phyloP scores from a whole-genome alignment of 2,797 vertebrate genomes.

The Lepidocolaptes lacrymiger region DNA sequence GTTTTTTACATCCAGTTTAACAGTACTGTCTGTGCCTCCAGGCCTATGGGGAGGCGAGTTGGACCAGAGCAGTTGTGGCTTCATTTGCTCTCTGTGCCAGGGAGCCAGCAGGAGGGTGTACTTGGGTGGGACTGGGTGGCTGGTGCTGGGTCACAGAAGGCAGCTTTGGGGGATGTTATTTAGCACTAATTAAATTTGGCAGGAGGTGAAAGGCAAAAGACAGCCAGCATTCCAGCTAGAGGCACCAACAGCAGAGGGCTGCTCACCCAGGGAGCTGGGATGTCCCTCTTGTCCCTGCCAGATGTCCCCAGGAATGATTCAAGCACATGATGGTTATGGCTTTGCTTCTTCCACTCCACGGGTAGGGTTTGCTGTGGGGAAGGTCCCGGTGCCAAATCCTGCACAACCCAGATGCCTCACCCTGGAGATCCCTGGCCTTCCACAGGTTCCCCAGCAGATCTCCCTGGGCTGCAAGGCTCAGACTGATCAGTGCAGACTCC shows the following conservation, averaged over 20 bases:
- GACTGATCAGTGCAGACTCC: not conserved
- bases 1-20: not conserved
- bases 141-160: not conserved
- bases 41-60: not conserved
- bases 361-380: not conserved
- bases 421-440: not conserved
- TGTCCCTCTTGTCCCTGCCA: not conserved
- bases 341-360: accelerated
- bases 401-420: accelerated
- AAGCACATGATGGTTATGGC: not conserved
- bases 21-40: not conserved
- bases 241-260: not conserved
- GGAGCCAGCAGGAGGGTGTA: not conserved
- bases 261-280: accelerated
- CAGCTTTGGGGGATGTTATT: not conserved
- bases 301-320: not conserved
- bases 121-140: not conserved
- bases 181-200: not conserved
- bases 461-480: not conserved
- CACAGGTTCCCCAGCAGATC: accelerated
- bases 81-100: not conserved
- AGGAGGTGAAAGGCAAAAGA: not conserved
- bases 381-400: accelerated
- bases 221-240: not conserved
- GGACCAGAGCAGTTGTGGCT: not conserved